phyloP scores from a whole-genome alignment of 2,797 vertebrate genomes.

The Ataeniobius toweri region DNA sequence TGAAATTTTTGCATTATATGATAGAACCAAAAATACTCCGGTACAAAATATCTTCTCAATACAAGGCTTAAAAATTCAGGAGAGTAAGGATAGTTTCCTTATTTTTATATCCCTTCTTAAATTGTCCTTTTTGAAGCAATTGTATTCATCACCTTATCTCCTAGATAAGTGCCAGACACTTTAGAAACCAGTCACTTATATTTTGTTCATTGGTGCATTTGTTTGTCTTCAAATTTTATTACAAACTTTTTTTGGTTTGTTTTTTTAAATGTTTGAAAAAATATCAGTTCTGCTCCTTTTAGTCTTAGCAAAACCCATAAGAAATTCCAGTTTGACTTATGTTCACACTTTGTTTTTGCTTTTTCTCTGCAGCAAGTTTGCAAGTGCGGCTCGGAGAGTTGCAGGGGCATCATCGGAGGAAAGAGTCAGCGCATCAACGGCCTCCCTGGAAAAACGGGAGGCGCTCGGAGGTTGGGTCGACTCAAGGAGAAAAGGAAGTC shows the following conservation, averaged over 20 bases:
- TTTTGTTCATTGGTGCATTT: background rate
- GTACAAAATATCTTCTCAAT: too few relatives aligned
- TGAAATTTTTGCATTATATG: too few relatives aligned
- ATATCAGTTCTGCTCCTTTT: background rate
- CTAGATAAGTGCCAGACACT: too few relatives aligned
- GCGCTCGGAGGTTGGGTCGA: slow-evolving; percentile 85
- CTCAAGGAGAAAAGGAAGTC: slow-evolving; percentile 98
- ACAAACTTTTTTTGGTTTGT: background rate
- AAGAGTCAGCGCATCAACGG: slow-evolving; percentile 93
- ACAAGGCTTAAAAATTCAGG: too few relatives aligned
- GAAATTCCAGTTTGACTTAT: background rate
- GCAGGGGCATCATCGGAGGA: slow-evolving; percentile 95
- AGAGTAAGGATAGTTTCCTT: too few relatives aligned
- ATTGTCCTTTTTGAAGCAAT: too few relatives aligned
- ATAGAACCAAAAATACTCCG: too few relatives aligned
- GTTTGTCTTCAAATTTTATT: background rate
- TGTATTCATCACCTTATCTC: too few relatives aligned
- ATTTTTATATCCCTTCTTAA: too few relatives aligned
- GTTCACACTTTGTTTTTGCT: background rate
- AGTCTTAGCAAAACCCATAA: background rate
- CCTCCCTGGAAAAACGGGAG: slow-evolving; percentile 82
- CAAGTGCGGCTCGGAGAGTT: slow-evolving; percentile 91
- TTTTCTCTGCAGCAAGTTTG: slow-evolving; percentile 87
- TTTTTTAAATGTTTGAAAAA: background rate
- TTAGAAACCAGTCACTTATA: too few relatives aligned